Conservation (phyloP, 1,140 invertebrate species). For the Himalopsyche phryganea region DNA sequence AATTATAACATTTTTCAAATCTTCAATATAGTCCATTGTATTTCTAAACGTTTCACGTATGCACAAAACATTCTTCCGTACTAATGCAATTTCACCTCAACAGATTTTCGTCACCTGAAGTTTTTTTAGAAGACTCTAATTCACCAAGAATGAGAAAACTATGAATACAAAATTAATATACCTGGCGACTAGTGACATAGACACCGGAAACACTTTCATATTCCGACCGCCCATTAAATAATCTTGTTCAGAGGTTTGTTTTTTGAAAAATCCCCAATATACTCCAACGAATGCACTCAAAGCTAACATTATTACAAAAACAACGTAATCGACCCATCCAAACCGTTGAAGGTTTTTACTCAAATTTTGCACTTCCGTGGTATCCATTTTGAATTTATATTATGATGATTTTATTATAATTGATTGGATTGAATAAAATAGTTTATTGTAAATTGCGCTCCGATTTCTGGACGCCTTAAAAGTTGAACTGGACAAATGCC, state of each 20-base stretch:
- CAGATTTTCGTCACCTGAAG: no score
- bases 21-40: no score
- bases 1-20: no score
- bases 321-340: conserved; percentile 62
- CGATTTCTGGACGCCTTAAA: no score
- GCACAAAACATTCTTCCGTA: no score
- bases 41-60: no score
- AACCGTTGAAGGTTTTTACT: conserved; percentile 55
- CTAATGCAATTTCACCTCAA: no score
- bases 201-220: conserved; percentile 73
- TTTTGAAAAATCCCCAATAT: conserved; percentile 69
- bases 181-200: conserved; percentile 74
- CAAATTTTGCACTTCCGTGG: conserved; percentile 14
- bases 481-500: not conserved
- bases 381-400: conserved; percentile 17
- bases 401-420: not conserved
- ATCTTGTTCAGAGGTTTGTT: conserved; percentile 56
- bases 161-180: no score
- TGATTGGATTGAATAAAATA: no score
- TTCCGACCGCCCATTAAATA: conserved; percentile 77
- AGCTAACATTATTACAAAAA: conserved; percentile 68
- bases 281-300: conserved; percentile 65
- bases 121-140: no score
- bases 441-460: no score
- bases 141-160: no score